Evolutionary conservation across 2,888 invertebrate species (phyloP), one percentile per base, ranked within the genome.

Genomic region (Diachrysia chrysitis): DNA sequence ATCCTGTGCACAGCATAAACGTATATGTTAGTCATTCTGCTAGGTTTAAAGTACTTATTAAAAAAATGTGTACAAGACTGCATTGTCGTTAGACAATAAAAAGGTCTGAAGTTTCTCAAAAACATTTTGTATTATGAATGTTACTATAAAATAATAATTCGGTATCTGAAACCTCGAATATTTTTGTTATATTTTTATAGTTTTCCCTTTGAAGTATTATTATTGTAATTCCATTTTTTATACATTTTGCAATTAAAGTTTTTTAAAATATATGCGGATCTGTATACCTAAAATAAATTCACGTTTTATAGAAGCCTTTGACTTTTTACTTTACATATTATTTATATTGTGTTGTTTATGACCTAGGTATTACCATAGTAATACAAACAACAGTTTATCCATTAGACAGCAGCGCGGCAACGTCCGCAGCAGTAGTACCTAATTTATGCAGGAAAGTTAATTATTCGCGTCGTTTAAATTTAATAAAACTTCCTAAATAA

Each of bases 1-100:
- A 87, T 93, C 16, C 61, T 95, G 60, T 93, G 93, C 78, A 83
- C 78, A 19, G 67, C 69, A n/a, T 81, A 71, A 77, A 71, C 61
- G 29, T 57, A 54, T n/a, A 42, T n/a, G 6, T 42, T 42, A 42
- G 42, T 42, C 42, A 42, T 42, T 61, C 14, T 37, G 32, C 6
- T 69, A 64, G 61, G 56, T 59, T 53, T 55, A 48, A 60, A 61
- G 53, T 17, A 60, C 32, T 32, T 32, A 32, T 32, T 32, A 32
- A 32, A 32, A 32, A 32, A 59, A 53, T 68, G 73, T 59, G 53
- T 59, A 58, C 58, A 68, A 77, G 74, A 78, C 74, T 75, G 78
- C 51, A 60, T 63, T 75, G 78, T 78, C 69, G 58, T 6, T 53
- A 73, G 74, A 75, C 75, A 56, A 58, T 72, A 76, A 73, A 76